phyloP scores from a whole-genome alignment of 2,888 invertebrate species.

The Cephalotes varians region DNA sequence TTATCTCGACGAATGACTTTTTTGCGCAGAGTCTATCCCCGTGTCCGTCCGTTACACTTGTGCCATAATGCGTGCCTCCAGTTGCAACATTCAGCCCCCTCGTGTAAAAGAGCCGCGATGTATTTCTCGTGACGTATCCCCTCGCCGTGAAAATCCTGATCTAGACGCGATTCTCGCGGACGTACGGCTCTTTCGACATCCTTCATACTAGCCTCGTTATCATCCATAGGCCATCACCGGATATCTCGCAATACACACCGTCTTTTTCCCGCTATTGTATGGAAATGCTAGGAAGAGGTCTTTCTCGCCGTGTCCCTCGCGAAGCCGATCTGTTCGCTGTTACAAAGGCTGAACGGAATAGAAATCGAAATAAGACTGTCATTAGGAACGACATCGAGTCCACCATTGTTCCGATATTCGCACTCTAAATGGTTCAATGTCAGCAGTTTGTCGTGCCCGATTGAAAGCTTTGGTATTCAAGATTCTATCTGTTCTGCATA shows the following conservation, averaged over 20 bases:
- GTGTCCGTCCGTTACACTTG: conserved; percentile 21
- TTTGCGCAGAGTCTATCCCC: neutral
- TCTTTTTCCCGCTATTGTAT: conserved; percentile 83
- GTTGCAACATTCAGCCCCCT: conserved; percentile 13
- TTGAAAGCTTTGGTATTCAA: conserved; percentile 76
- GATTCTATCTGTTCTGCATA: conserved; percentile 17
- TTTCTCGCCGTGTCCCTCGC: conserved; percentile 58
- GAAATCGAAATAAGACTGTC: conserved; percentile 44
- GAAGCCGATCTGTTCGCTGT: conserved; percentile 52
- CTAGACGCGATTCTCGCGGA: conserved; percentile 32
- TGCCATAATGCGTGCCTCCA: neutral
- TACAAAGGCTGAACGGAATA: conserved; percentile 55
- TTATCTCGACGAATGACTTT: conserved; percentile 6
- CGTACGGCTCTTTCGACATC: conserved; percentile 72
- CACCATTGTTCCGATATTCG: conserved; percentile 39
- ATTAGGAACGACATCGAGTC: conserved; percentile 38
- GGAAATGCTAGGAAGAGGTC: conserved; percentile 78
- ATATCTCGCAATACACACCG: conserved; percentile 81
- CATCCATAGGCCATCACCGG: conserved; percentile 80
- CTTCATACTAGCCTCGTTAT: conserved; percentile 74
- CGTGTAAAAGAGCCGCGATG: too few relatives aligned
- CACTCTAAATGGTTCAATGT: conserved; percentile 41
- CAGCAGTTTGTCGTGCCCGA: conserved; percentile 62
- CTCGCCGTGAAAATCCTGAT: conserved; percentile 37
- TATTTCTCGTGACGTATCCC: conserved; percentile 10